Conservation (phyloP, 2,888 invertebrate species). For the Hipparchia sbordonii region DNA sequence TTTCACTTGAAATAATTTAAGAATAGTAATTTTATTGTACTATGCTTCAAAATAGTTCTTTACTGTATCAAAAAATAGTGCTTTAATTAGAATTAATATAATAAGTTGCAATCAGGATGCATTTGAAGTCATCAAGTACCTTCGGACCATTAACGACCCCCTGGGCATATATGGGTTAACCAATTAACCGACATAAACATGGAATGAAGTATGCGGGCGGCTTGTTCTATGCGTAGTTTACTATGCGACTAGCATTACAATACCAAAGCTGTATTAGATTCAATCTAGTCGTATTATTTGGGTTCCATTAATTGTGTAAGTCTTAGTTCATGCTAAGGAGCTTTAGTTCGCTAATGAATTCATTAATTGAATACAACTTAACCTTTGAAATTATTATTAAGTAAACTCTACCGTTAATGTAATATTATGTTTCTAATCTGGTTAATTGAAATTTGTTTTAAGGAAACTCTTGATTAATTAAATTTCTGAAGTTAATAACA, state of each 20-base stretch:
- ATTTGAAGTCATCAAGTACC: no score
- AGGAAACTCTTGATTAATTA: not conserved
- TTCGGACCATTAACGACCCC: no score
- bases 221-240: no score
- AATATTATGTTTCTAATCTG: not conserved
- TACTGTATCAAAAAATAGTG: no score
- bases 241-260: not conserved
- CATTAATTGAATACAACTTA: not conserved
- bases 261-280: not conserved
- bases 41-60: no score
- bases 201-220: no score
- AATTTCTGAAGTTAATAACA: not conserved
- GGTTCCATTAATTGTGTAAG: not conserved
- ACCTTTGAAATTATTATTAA: not conserved
- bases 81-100: no score
- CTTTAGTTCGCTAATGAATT: not conserved
- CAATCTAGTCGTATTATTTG: not conserved
- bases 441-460: not conserved
- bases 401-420: not conserved
- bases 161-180: no score
- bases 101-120: no score
- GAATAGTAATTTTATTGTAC: no score
- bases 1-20: no score
- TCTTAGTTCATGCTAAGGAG: not conserved
- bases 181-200: no score